Evolutionary conservation across 2,888 invertebrate species (phyloP), one percentile per base, ranked within the genome.

Genomic region (Gastracanthus pulcherrimus): DNA sequence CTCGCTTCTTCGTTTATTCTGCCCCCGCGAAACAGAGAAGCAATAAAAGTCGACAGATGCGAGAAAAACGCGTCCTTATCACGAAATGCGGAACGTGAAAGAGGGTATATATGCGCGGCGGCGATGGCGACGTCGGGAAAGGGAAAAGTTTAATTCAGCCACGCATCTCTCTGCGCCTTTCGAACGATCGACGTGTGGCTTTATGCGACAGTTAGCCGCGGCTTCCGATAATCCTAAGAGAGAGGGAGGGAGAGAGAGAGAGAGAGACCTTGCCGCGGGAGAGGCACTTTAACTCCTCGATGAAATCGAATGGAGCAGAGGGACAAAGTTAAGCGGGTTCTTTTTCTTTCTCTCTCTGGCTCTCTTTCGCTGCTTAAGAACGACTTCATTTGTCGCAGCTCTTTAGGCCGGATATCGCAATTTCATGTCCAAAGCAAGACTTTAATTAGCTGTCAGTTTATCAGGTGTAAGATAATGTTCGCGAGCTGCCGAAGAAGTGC

Each of bases 311-410:
- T 13, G 55, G 16, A 58, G 58, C 23, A 1, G 38, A 36, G 38
- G 38, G 58, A 72, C 38, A 58, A 41, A 72, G 41, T 72, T 72
- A 41, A 72, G 71, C 71, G 19, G 84, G 79, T 79, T 79, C 78
- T 75, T 70, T 66, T 19, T 51, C 34, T 66, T 51, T 60, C 41
- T 45, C 41, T 60, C 62, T 62, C 19, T n/a, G 16, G 16, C 23
- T 58, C 6, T 71, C 23, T 26, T 13, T 11, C 31, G 16, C 64
- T 6, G 48, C 78, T 23, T 13, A 58, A 45, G 60, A 67, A 60
- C 62, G 66, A 62, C 64, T 80, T 76, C 62, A 78, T 78, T 41
- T 71, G 60, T 69, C 67, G 69, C 75, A 29, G 45, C 72, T 66
- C 48, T 75, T 75, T 75, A 75, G 45, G 64, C 48, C 72, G 58